phyloP scores from a whole-genome alignment of 2,113 vertebrate species.

The Agelaius phoeniceus region DNA sequence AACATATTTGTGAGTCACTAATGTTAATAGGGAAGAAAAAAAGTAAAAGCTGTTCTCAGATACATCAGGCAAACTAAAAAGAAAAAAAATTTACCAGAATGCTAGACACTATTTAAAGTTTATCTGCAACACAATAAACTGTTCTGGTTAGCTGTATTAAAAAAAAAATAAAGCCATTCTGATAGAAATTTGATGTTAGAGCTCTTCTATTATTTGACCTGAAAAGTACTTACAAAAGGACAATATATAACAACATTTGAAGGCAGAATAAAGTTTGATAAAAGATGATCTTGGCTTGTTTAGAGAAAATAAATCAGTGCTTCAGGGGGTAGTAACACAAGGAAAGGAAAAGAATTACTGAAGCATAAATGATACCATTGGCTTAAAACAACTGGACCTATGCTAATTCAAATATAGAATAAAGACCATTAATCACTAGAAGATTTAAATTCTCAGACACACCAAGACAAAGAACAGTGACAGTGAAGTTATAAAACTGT shows the following conservation, averaged over 20 bases:
- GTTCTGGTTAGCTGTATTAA: background rate
- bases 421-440: background rate
- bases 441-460: background rate
- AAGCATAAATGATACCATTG: background rate
- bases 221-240: background rate
- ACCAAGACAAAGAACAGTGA: background rate
- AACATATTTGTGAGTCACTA: background rate
- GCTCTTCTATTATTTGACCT: background rate
- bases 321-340: background rate
- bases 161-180: background rate
- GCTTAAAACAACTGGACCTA: background rate
- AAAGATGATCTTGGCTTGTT: constrained; percentile 12
- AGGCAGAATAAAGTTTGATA: constrained; percentile 10
- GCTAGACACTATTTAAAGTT: background rate
- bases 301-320: constrained; percentile 25
- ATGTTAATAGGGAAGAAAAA: background rate
- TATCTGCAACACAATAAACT: background rate
- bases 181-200: background rate
- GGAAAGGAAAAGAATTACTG: constrained; percentile 15
- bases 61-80: background rate
- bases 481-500: background rate
- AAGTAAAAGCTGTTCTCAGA: background rate
- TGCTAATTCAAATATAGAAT: background rate
- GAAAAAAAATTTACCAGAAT: background rate
- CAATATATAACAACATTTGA: background rate